Evolutionary conservation across 2,113 vertebrate species (phyloP).

Genomic region (Etheostoma cragini): DNA sequence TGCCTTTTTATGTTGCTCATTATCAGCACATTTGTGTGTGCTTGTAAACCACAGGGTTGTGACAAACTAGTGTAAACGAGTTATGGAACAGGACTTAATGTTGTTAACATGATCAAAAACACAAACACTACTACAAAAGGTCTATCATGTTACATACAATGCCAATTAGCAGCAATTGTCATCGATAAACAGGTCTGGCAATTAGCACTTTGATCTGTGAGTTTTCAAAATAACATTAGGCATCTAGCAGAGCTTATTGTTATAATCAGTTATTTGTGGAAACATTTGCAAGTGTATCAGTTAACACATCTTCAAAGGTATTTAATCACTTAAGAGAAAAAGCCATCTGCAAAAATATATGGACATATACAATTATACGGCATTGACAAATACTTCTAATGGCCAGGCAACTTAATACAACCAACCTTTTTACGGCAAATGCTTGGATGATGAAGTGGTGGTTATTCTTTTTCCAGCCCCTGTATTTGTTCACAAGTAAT

Average conservation of each 20-base stretch:
- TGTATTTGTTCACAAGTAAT: constrained; percentile 36
- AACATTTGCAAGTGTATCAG: neutral
- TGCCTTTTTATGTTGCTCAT: neutral
- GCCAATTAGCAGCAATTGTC: constrained; percentile 51
- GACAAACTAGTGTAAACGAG: constrained; percentile 6
- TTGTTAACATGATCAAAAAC: constrained; percentile 40
- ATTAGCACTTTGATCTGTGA: constrained; percentile 64
- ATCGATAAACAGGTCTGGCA: constrained; percentile 41
- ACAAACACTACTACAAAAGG: constrained; percentile 20
- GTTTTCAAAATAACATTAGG: constrained; percentile 33
- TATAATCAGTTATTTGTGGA: neutral
- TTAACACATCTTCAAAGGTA: constrained; percentile 31
- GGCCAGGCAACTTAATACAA: neutral
- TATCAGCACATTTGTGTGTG: neutral
- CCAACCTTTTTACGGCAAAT: neutral
- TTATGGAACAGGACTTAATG: constrained; percentile 7
- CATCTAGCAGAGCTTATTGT: neutral
- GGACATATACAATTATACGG: neutral
- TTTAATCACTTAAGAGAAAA: neutral
- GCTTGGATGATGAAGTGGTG: constrained; percentile 27
- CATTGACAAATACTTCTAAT: neutral
- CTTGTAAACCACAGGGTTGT: neutral
- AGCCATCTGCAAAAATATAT: constrained; percentile 1
- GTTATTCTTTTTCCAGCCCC: constrained; percentile 8
- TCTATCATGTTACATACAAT: constrained; percentile 7